A percentile compares a stretch with the other conserved stretches of the same genome.
Conservation (phyloP, 2,113 vertebrate genomes). For the Aldabrachelys gigantea region DNA sequence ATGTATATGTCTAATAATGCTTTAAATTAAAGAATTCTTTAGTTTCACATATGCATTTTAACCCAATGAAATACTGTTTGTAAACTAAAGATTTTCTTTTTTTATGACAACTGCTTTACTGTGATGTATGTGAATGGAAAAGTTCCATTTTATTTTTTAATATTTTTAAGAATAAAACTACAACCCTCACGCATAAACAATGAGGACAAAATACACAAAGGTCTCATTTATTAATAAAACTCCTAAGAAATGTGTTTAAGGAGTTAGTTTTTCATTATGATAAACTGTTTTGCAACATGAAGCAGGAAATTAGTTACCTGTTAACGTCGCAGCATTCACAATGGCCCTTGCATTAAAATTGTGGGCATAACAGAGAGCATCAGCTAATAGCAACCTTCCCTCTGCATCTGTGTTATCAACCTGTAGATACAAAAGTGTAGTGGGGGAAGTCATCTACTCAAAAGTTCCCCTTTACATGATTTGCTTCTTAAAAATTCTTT, state of each 20-base stretch:
- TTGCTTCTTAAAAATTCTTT: not conserved
- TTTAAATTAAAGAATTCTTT: not conserved
- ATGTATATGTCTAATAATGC: too few relatives aligned
- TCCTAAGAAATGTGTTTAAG: not conserved
- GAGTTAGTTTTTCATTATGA: not conserved
- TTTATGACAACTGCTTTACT: not conserved
- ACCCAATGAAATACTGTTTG: not conserved
- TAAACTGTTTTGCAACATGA: not conserved
- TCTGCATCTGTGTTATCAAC: constrained; percentile 98
- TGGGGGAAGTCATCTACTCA: not conserved
- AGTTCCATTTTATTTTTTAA: not conserved
- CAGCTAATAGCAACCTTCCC: constrained; percentile 91
- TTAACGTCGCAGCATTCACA: constrained; percentile 93
- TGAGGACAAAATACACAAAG: not conserved
- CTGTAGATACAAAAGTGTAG: constrained; percentile 71
- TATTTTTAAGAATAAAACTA: not conserved
- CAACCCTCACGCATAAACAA: not conserved
- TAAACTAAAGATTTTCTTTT: not conserved
- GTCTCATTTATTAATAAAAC: not conserved
- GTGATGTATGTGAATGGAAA: not conserved
- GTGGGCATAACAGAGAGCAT: constrained; percentile 94
- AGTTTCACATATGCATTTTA: not conserved
- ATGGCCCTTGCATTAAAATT: constrained; percentile 89
- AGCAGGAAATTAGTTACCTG: constrained; percentile 80
- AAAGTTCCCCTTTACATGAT: not conserved